A percentile compares a stretch with the other conserved stretches of the same genome.
Evolutionary conservation across 2,113 vertebrate species (phyloP).

Genomic region (Tinamus guttatus): DNA sequence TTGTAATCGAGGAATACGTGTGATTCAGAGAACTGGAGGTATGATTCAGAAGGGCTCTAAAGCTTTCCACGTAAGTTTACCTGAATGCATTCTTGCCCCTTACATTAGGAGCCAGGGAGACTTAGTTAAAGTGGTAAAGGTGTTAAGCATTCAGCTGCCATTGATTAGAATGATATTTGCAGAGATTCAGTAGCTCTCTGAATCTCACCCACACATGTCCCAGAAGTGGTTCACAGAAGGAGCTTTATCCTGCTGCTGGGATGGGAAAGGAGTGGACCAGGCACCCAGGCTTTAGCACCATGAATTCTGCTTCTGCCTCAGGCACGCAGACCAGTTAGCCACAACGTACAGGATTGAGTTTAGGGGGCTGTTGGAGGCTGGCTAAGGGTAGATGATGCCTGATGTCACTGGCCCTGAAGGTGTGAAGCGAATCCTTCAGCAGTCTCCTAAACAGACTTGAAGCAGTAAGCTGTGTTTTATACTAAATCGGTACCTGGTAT

Average conservation of each 20-base stretch:
- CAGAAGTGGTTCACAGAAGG: not conserved
- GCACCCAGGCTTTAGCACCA: too few species aligned
- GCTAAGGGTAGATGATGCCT: not conserved
- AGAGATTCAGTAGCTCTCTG: not conserved
- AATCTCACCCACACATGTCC: not conserved
- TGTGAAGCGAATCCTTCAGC: not conserved
- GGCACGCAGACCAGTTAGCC: not conserved
- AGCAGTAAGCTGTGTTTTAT: not conserved
- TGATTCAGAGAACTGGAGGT: not conserved
- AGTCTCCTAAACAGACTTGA: not conserved
- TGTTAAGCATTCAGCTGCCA: not conserved
- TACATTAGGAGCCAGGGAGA: rapidly evolving
- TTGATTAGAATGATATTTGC: not conserved
- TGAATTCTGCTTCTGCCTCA: not conserved
- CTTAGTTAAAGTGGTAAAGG: not conserved
- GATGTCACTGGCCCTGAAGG: not conserved
- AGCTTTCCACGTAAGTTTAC: not conserved
- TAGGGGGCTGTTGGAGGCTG: not conserved
- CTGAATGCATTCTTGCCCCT: not conserved
- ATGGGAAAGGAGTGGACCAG: rapidly evolving
- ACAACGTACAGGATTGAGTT: not conserved
- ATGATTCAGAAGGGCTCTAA: not conserved
- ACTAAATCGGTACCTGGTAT: not conserved
- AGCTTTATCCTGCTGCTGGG: not conserved
- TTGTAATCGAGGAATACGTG: not conserved